A percentile compares a stretch with the other conserved stretches of the same genome.
phyloP scores from a whole-genome alignment of 2,797 vertebrate genomes.

The Bovichtus variegatus region DNA sequence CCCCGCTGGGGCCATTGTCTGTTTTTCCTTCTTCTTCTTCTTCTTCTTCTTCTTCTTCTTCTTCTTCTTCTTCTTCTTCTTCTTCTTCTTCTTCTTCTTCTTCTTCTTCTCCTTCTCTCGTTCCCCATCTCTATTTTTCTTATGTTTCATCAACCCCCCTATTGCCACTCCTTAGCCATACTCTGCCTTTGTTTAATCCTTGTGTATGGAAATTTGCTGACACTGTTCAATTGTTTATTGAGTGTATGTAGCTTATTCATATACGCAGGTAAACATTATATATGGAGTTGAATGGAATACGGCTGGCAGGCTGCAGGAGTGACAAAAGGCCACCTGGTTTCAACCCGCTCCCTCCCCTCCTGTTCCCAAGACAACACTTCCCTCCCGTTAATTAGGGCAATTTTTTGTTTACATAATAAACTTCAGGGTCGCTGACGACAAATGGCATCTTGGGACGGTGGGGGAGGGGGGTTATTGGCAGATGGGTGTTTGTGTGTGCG shows the following conservation, averaged over 20 bases:
- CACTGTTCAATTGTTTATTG: background rate
- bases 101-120: background rate
- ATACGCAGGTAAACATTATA: background rate
- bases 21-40: conserved; percentile 33
- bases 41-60: no score
- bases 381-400: conserved; percentile 73
- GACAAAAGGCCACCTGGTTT: conserved; percentile 73
- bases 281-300: conserved; percentile 19
- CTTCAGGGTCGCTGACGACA: conserved; percentile 73
- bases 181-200: conserved; percentile 15
- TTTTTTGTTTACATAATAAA: conserved; percentile 80
- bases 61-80: conserved; percentile 10
- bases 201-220: background rate
- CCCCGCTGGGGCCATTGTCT: conserved; percentile 54
- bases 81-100: conserved; percentile 19
- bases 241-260: background rate
- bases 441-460: conserved; percentile 76
- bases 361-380: conserved; percentile 70
- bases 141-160: background rate
- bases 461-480: conserved; percentile 45
- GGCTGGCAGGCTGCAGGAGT: conserved; percentile 30
- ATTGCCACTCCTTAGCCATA: background rate
- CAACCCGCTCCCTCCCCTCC: conserved; percentile 22
- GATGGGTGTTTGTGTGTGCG: conserved; percentile 43
- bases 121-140: background rate